Percentiles rank a stretch among this genome's conserved stretches.
These are phyloP conservation scores for Thalassaphorura encarpata DNA, from an alignment of 1,140 invertebrate species.

Conservation along the genomic window DNA sequence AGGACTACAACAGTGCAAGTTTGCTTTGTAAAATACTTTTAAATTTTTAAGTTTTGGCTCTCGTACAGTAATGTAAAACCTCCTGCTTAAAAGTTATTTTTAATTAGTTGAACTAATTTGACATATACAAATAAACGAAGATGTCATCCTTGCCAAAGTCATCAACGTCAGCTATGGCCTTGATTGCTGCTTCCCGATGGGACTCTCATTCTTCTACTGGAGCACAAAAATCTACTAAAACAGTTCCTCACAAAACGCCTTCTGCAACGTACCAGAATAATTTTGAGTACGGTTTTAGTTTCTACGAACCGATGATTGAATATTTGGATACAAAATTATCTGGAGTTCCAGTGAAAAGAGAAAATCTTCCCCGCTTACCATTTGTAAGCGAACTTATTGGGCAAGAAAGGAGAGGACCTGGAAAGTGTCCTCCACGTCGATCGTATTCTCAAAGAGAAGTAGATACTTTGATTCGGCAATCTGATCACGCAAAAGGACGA, in stretches of 20 bases:
- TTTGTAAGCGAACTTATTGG: constrained; percentile 59
- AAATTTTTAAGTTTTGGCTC: too few relatives aligned
- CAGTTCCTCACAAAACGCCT: constrained; percentile 35
- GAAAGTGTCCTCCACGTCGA: constrained; percentile 32
- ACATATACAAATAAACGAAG: too few relatives aligned
- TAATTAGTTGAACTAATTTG: too few relatives aligned
- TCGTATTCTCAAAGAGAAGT: constrained; percentile 46
- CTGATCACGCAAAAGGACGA: constrained; percentile 49
- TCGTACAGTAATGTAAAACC: too few relatives aligned
- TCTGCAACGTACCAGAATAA: constrained; percentile 63
- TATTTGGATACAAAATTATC: constrained; percentile 53
- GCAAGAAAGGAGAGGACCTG: constrained; percentile 46
- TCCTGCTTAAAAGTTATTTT: too few relatives aligned
- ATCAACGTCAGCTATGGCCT: constrained; percentile 19
- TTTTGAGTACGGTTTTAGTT: constrained; percentile 45
- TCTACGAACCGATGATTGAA: constrained; percentile 44
- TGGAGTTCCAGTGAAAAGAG: constrained; percentile 35
- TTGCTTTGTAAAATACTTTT: too few relatives aligned
- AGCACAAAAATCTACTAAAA: not conserved
- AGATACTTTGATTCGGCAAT: constrained; percentile 48
- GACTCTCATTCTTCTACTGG: not conserved
- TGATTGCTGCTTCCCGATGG: constrained; percentile 17
- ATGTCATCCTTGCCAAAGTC: not conserved
- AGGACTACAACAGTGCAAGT: too few relatives aligned
- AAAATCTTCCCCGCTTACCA: constrained; percentile 53